Evolutionary conservation across 2,888 invertebrate genomes (phyloP).

Genomic region (Scaptomyza tumidula): DNA sequence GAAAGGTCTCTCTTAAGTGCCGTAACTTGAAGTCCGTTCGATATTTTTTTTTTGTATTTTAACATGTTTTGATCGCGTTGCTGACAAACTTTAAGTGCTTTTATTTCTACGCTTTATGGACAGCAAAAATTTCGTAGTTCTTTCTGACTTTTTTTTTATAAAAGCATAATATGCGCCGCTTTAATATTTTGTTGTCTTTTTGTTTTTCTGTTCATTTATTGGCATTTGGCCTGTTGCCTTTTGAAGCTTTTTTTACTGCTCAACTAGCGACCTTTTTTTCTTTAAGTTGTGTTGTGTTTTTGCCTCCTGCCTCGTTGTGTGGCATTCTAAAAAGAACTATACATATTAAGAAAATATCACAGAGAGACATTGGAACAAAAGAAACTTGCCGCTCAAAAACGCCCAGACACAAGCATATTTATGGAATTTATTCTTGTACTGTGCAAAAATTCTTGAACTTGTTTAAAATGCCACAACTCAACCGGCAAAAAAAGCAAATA

Average conservation of each 20-base stretch:
- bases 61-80: conserved; percentile 69
- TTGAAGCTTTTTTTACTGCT: conserved; percentile 51
- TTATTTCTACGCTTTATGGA: conserved; percentile 72
- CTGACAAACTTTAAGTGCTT: conserved; percentile 78
- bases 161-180: conserved; percentile 73
- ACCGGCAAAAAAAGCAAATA: conserved; percentile 13
- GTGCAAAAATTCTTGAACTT: conserved; percentile 37
- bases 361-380: conserved; percentile 40
- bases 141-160: conserved; percentile 24
- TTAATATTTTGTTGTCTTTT: conserved; percentile 45
- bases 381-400: conserved; percentile 39
- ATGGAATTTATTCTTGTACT: conserved; percentile 57
- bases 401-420: conserved; percentile 51
- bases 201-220: conserved; percentile 57
- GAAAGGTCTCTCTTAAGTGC: conserved; percentile 58
- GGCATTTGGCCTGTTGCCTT: conserved; percentile 63
- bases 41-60: conserved; percentile 54
- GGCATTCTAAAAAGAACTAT: conserved; percentile 49
- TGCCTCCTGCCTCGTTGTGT: conserved; percentile 62
- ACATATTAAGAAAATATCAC: conserved; percentile 49
- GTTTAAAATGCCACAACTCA: conserved; percentile 34
- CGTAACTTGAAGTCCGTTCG: conserved; percentile 66
- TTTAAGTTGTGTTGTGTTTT: conserved; percentile 11
- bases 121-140: conserved; percentile 33
- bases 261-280: conserved; percentile 49